A percentile compares a stretch with the other conserved stretches of the same genome.
These are phyloP conservation scores for Desmodus rotundus DNA, from an alignment of 2,113 vertebrate species.

Conservation along the genomic window DNA sequence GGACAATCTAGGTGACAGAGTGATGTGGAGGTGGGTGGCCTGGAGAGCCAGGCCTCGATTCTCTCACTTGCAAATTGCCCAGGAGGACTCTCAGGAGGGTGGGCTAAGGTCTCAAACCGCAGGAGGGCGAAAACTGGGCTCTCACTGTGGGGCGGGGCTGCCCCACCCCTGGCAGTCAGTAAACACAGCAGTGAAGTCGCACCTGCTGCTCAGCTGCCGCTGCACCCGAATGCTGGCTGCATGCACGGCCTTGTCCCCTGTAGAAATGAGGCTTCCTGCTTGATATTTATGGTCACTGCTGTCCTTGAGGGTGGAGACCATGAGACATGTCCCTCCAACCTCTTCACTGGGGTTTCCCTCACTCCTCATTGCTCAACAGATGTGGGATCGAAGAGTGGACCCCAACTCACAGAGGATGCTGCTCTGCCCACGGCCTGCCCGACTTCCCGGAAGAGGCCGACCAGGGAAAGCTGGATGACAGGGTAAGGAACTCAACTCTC, in stretches of 20 bases:
- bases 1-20: neutral
- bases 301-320: neutral
- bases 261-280: neutral
- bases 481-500: neutral
- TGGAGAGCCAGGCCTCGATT: neutral
- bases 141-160: neutral
- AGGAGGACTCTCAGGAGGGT: neutral
- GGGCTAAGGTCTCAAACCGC: neutral
- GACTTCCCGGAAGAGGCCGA: neutral
- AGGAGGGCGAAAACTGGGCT: neutral
- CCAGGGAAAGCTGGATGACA: neutral
- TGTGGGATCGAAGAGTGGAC: neutral
- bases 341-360: neutral
- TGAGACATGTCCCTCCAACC: accelerated
- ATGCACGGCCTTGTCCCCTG: accelerated
- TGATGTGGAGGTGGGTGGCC: neutral
- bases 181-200: accelerated
- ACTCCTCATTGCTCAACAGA: neutral
- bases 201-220: neutral
- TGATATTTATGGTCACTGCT: neutral
- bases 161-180: neutral
- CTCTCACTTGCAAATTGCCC: neutral
- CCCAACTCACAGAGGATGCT: accelerated
- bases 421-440: too few species aligned
- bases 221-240: too few species aligned